A percentile compares a stretch with the other conserved stretches of the same genome.
phyloP scores from a whole-genome alignment of 64 coral and sea anemone genomes.

The Catalaphyllia jardinei region DNA sequence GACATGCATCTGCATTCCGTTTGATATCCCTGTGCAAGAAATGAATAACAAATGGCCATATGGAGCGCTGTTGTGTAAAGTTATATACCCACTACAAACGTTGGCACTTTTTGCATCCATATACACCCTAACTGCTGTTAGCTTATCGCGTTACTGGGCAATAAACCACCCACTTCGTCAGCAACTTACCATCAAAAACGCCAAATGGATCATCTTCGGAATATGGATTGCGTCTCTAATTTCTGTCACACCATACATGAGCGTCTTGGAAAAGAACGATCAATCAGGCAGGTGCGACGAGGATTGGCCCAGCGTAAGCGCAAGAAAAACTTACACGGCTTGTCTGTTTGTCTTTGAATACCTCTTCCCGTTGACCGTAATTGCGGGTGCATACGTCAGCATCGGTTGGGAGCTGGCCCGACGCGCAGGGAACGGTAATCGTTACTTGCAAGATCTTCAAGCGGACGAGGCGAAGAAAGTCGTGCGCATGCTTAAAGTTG shows the following conservation, averaged over 20 bases:
- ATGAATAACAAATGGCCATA: conserved; percentile 70
- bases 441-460: conserved; percentile 38
- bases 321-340: conserved; percentile 47
- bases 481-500: conserved; percentile 61
- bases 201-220: conserved; percentile 44
- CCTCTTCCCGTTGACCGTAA: conserved; percentile 50
- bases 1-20: conserved; percentile 76
- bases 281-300: conserved; percentile 31
- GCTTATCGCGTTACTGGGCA: conserved; percentile 78
- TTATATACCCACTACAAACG: conserved; percentile 69
- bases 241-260: conserved; percentile 57
- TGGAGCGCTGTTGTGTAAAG: conserved; percentile 61
- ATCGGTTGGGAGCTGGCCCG: conserved; percentile 54
- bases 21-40: conserved; percentile 70
- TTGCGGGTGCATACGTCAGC: conserved; percentile 41
- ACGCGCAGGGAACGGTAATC: conserved; percentile 29
- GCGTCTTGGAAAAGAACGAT: background rate
- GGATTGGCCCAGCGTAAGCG: conserved; percentile 15
- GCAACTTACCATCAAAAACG: conserved; percentile 40
- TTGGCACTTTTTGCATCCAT: conserved; percentile 62
- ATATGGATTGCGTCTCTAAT: conserved; percentile 62
- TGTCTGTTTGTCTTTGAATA: conserved; percentile 67
- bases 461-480: conserved; percentile 48
- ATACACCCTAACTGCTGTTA: conserved; percentile 72
- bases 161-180: conserved; percentile 58